A percentile compares a stretch with the other conserved stretches of the same genome.
phyloP scores from a whole-genome alignment of 2,113 vertebrate genomes.

The Scatophagus argus region DNA sequence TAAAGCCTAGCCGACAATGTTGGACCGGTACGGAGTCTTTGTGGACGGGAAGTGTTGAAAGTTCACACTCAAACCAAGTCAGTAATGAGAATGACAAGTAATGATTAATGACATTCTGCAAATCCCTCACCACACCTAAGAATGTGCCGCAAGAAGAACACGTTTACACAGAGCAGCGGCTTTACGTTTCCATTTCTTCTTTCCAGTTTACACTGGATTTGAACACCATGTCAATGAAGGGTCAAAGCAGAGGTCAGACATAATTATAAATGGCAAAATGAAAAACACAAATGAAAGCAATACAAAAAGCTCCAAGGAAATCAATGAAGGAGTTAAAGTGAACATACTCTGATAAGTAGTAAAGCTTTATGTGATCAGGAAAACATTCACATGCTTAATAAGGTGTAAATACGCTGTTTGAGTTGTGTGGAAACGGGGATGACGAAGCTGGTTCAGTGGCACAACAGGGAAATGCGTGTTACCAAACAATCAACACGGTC shows the following conservation, averaged over 20 bases:
- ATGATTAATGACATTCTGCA: background rate
- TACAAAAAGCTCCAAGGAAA: background rate
- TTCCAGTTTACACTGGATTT: background rate
- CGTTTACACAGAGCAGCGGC: background rate
- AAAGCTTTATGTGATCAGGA: background rate
- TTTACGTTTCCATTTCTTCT: background rate
- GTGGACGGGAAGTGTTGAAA: background rate
- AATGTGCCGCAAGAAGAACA: conserved; percentile 22
- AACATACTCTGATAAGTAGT: background rate
- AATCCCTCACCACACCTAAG: conserved; percentile 8
- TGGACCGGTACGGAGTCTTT: background rate
- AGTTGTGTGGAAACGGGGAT: background rate
- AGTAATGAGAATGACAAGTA: background rate
- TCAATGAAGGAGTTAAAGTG: background rate
- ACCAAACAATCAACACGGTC: background rate
- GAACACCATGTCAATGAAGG: background rate
- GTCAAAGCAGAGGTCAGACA: background rate
- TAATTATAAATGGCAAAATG: background rate
- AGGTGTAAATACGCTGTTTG: rapidly evolving
- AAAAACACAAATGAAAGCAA: background rate
- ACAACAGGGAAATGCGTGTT: background rate
- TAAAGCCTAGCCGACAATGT: no score
- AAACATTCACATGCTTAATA: background rate
- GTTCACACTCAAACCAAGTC: background rate
- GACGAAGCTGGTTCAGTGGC: background rate